phyloP scores from a whole-genome alignment of 1,140 invertebrate genomes.

The Aphelinus atriplicis region DNA sequence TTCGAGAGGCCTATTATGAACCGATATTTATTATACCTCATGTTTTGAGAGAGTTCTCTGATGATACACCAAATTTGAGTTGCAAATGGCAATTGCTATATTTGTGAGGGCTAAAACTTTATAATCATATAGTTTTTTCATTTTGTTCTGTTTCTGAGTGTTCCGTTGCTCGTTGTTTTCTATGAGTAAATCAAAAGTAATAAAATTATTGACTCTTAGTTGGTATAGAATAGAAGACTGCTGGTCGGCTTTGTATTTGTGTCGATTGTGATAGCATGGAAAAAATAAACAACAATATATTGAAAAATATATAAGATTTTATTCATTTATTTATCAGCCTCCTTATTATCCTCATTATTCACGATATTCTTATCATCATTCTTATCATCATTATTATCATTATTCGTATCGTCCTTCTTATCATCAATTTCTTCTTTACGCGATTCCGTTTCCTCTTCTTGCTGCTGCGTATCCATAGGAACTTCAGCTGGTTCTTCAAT shows the following conservation, averaged over 20 bases:
- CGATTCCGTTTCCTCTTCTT: not conserved
- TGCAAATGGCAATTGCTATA: constrained; percentile 4
- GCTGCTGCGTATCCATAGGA: not conserved
- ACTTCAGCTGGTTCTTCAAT: constrained; percentile 48
- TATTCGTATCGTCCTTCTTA: not conserved
- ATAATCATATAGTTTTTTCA: not conserved
- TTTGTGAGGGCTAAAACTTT: constrained; percentile 4
- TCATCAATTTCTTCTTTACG: not conserved
- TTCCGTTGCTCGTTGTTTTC: constrained; percentile 37
- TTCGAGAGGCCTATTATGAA: constrained; percentile 3
- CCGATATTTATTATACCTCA: constrained; percentile 26
- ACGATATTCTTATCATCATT: not conserved
- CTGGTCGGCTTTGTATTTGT: constrained; percentile 41
- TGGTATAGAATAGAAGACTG: constrained; percentile 46
- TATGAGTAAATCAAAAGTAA: constrained; percentile 24
- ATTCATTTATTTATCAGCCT: constrained; percentile 4
- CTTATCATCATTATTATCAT: not conserved
- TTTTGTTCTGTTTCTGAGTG: constrained; percentile 22
- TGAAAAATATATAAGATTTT: not conserved
- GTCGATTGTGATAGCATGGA: constrained; percentile 45
- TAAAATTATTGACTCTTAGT: constrained; percentile 31
- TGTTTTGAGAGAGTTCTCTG: constrained; percentile 11
- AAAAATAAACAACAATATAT: constrained; percentile 32
- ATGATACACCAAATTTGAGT: constrained; percentile 1
- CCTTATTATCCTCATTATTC: not conserved